Percentiles rank a stretch among this genome's conserved stretches.
Evolutionary conservation across 1,140 invertebrate genomes (phyloP).

Genomic region (Neotoxoptera formosana): DNA sequence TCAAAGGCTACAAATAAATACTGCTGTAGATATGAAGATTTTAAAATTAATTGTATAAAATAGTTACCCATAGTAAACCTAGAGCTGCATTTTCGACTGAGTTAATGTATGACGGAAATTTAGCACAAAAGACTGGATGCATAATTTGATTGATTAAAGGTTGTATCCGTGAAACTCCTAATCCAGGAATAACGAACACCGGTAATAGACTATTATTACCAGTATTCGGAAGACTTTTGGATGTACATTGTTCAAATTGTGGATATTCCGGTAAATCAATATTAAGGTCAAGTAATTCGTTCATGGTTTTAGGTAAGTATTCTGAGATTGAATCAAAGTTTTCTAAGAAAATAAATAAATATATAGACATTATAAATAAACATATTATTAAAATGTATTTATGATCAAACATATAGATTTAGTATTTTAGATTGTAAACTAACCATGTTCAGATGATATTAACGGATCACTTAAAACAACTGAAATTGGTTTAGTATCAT

Average conservation of each 20-base stretch:
- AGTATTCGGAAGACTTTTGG: constrained; percentile 22
- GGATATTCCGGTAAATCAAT: constrained; percentile 40
- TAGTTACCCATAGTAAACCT: constrained; percentile 52
- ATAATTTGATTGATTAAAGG: constrained; percentile 49
- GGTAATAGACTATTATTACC: constrained; percentile 41
- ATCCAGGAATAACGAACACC: constrained; percentile 55
- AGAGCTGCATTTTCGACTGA: constrained; percentile 33
- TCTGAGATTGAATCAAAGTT: background rate
- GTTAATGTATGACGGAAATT: constrained; percentile 37
- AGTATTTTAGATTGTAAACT: background rate
- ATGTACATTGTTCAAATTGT: constrained; percentile 28
- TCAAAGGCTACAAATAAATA: constrained; percentile 54
- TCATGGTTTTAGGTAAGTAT: constrained; percentile 29
- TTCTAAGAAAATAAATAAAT: background rate
- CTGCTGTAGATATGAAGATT: background rate
- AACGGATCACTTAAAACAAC: background rate
- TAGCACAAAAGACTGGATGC: constrained; percentile 57
- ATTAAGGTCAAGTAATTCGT: constrained; percentile 25
- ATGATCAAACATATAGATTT: background rate
- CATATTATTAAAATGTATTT: background rate
- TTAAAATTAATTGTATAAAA: background rate
- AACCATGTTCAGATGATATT: background rate
- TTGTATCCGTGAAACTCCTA: constrained; percentile 30
- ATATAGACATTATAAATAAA: background rate
- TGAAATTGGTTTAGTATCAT: constrained; percentile 1